Evolutionary conservation across 1,140 invertebrate genomes (phyloP).

Genomic region (Condylostylus longicornis): DNA sequence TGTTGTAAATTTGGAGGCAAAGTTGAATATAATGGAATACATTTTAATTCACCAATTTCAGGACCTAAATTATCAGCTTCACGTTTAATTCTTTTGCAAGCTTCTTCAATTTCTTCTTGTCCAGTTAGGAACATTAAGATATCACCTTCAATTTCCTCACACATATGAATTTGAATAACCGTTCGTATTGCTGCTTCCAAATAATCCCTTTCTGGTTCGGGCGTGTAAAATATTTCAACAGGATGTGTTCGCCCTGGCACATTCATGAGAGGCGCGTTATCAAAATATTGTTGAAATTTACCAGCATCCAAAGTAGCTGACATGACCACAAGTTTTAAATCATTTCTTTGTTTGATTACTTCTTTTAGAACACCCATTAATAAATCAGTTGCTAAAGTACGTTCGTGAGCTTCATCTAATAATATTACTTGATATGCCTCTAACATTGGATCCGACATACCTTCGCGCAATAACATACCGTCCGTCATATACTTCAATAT

Average conservation of each 20-base stretch:
- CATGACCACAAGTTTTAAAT: slow-evolving; percentile 98
- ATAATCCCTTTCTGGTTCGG: slow-evolving; percentile 96
- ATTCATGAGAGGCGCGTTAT: slow-evolving; percentile 96
- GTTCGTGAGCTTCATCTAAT: slow-evolving; percentile 97
- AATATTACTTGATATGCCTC: slow-evolving; percentile 92
- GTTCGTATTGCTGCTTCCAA: slow-evolving; percentile 97
- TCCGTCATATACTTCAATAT: slow-evolving; percentile 94
- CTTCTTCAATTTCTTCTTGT: slow-evolving; percentile 96
- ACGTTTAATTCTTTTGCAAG: slow-evolving; percentile 92
- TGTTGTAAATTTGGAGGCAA: slow-evolving; percentile 95
- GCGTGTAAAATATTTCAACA: slow-evolving; percentile 98
- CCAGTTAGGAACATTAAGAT: slow-evolving; percentile 91
- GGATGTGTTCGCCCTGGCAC: slow-evolving; percentile 88
- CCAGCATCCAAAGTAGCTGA: slow-evolving; percentile 99
- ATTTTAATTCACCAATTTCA: slow-evolving; percentile 93
- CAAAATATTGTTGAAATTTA: slow-evolving; percentile 98
- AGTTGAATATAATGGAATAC: slow-evolving; percentile 97
- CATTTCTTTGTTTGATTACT: slow-evolving; percentile 82
- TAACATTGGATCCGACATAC: slow-evolving; percentile 97
- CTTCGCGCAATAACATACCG: slow-evolving; percentile 98
- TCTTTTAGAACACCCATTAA: slow-evolving; percentile 98
- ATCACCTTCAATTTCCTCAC: slow-evolving; percentile 90
- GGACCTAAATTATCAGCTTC: slow-evolving; percentile 94
- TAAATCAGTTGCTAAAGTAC: slow-evolving; percentile 96
- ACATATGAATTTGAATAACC: slow-evolving; percentile 98